Base-by-base conservation (phyloP, 2,113 vertebrate genomes). In the Charadrius vociferus region DNA sequence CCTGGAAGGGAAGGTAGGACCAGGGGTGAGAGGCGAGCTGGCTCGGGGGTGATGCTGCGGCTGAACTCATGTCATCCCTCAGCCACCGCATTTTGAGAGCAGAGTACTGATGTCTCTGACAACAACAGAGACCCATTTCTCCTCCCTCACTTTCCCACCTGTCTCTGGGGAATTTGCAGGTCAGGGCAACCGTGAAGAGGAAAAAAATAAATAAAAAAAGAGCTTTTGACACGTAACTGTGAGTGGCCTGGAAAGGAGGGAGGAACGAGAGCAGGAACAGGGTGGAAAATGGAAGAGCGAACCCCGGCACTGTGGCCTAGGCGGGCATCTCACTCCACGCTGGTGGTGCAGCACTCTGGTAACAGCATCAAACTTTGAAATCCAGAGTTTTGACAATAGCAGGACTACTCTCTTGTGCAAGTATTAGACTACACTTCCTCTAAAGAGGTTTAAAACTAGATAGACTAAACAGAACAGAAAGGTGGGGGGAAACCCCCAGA, bases 1-100 rank as follows among this genome's bases (percentile, higher is more conserved):
- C 98, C 99, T 99, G 95, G 32, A 59, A 83, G n/a, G 58, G 63
- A 70, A 41, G 41, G 52, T 1, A 67, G 32, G 26, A 74, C 11
- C 10, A 4, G 22, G 21, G 36, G 34, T 65, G 49, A 88, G 41
- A 43, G 24, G 50, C 5, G 9, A 45, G 78, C 43, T 36, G 62
- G 43, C 39, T 45, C 1, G 2, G 34, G 27, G 22, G 52, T 0
- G 4, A 65, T 5, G 29, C n/a, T 55, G 47, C 1, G 1, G 59
- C 52, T 86, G 78, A 90, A 62, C 18, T 22, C 7, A 1, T 3
- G 13, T 66, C 43, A 88, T 43, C n/a, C 10, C 58, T 52, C 77
- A 67, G 81, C 32, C 39, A n/a, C 18, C 1, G 0, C n/a, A 3
- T 67, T 88, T 94, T 2, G 5, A 58, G 26, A 55, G 55, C 6